A percentile compares a stretch with the other conserved stretches of the same genome.
These are phyloP conservation scores for Ranitomeya imitator DNA, from an alignment of 2,113 vertebrate species.

Conservation along the genomic window DNA sequence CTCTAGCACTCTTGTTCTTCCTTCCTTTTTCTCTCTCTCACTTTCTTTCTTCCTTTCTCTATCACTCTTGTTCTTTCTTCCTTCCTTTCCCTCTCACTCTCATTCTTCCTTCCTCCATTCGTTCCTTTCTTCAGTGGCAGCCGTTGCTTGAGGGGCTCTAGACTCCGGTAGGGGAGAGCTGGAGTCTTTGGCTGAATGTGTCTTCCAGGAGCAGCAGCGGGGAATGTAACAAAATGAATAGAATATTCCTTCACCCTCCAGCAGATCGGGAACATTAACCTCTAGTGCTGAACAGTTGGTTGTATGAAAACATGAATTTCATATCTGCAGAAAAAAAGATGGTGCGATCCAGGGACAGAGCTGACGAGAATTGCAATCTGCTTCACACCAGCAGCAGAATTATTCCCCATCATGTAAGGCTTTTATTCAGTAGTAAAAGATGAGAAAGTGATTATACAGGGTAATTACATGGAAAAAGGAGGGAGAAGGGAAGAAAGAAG, in stretches of 20 bases:
- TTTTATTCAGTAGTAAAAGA: neutral
- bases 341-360: neutral
- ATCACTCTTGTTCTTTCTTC: no score
- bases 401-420: neutral
- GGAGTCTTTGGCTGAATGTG: constrained; percentile 17
- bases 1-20: no score
- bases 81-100: no score
- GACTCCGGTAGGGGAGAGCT: neutral
- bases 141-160: neutral
- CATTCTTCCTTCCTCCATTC: no score
- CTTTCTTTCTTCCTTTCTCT: no score
- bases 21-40: neutral
- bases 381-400: neutral
- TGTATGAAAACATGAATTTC: constrained; percentile 2
- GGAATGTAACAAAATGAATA: neutral
- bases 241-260: neutral
- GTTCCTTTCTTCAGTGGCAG: neutral
- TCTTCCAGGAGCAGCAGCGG: constrained; percentile 3
- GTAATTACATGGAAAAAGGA: neutral
- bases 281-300: constrained; percentile 5
- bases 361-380: constrained; percentile 2
- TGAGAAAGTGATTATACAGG: neutral
- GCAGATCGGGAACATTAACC: constrained; percentile 22
- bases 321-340: neutral
- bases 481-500: neutral